Percentiles rank a stretch among this genome's conserved stretches.
phyloP scores from a whole-genome alignment of 2,113 vertebrate species.

The Proteles cristata region DNA sequence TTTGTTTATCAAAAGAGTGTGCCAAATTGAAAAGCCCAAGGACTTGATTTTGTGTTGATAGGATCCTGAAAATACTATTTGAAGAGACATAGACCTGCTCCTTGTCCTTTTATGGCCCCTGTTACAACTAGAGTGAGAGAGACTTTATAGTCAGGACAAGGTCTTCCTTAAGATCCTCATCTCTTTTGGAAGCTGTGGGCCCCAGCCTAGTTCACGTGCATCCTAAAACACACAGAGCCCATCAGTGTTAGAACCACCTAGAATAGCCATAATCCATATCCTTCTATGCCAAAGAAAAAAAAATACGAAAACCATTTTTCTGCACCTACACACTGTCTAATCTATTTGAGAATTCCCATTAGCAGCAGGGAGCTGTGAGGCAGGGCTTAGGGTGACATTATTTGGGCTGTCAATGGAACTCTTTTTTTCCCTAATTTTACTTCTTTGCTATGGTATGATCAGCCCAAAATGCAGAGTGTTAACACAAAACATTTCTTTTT shows the following conservation, averaged over 20 bases:
- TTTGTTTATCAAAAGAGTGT: not conserved
- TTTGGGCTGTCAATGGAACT: not conserved
- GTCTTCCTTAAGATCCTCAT: not conserved
- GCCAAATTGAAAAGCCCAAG: not conserved
- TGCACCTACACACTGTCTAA: not conserved
- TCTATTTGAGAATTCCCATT: not conserved
- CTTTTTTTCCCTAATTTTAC: not conserved
- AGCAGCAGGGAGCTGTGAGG: not conserved
- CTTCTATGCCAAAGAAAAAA: not conserved
- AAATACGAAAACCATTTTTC: not conserved
- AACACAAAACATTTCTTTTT: too few species aligned
- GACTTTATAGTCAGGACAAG: not conserved
- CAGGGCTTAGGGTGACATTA: not conserved
- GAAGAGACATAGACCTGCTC: not conserved
- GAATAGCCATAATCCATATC: not conserved
- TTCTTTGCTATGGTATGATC: not conserved
- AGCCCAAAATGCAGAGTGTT: not conserved
- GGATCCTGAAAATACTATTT: not conserved
- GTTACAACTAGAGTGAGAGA: fast-evolving
- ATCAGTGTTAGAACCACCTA: not conserved
- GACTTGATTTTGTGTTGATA: not conserved
- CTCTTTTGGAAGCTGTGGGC: not conserved
- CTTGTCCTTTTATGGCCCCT: not conserved
- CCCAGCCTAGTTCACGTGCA: not conserved
- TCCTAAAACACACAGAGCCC: not conserved